Base-by-base conservation (phyloP, 2,113 vertebrate genomes). In the Platysternon megacephalum region DNA sequence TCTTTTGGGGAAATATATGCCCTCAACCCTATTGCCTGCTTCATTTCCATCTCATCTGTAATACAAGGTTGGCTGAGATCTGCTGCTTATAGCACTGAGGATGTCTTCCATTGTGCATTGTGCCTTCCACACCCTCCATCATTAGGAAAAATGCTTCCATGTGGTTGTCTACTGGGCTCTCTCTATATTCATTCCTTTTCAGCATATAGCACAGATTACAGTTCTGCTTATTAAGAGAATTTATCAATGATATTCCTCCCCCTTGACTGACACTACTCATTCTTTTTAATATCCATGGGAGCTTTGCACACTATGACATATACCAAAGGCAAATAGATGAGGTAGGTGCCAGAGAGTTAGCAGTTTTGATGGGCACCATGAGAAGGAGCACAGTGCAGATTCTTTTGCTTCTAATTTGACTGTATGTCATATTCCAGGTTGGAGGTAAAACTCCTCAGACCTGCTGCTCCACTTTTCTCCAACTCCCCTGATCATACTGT, bases 1-100 rank as follows among this genome's bases (percentile, higher is more conserved):
- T 88, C 91, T 79, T 16, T 3, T 58, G 51, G 74, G 88, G 46
- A 29, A 91, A 84, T 79, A 89, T 0, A 87, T 39, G 83, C 87
- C 58, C 5, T 35, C 24, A 76, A 91, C 80, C 91, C 88, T 93
- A 93, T 82, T 90, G 76, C n/a, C 26, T 39, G 88, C 32, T 87
- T 87, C 35, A 72, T 39, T 39, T 72, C 65, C 5, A 2, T 39
- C 65, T 11, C 32, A n/a, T 68, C 8, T 17, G n/a, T 72, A 72
- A n/a, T 72, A n/a, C 8, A 72, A 39, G 10, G 8, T 19, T 39
- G 14, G 19, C 35, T 72, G 35, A 72, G 8, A 72, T 72, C 35
- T n/a, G 4, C 65, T 39, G 35, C 65, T 72, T 39, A 22, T 39
- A 72, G 17, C 9, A 72, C 65, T 21, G 35, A 72, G 8, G 32